These are phyloP conservation scores for Oncopeltus fasciatus DNA, from an alignment of 1,140 invertebrate species.

Conservation along the genomic window DNA sequence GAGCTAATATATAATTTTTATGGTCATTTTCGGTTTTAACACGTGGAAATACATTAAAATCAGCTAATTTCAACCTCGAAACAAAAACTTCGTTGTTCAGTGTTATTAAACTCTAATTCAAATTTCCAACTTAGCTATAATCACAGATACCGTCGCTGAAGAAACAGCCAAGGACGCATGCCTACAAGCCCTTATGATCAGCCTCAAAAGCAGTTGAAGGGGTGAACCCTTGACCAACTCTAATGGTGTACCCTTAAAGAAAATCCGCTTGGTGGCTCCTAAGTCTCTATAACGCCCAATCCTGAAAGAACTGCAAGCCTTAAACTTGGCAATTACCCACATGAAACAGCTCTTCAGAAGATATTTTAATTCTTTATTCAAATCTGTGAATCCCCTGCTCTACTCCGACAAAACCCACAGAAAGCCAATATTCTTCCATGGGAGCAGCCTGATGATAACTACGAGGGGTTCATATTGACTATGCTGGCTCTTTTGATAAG, in stretches of 20 bases:
- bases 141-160: neutral
- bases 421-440: neutral
- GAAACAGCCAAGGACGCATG: neutral
- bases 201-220: neutral
- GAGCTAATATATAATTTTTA: too few species aligned
- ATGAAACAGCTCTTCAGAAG: neutral
- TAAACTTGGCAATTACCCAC: neutral
- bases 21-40: too few species aligned
- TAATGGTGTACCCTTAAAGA: neutral
- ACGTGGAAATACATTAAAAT: too few species aligned
- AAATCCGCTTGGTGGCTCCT: neutral
- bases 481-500: too few species aligned
- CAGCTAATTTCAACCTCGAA: too few species aligned
- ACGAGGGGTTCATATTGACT: neutral
- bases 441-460: neutral
- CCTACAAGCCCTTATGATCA: conserved; percentile 28
- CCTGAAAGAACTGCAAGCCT: neutral
- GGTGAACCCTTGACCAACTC: neutral
- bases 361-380: neutral
- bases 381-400: neutral
- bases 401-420: neutral
- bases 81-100: too few species aligned
- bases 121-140: neutral
- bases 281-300: neutral
- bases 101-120: too few species aligned